phyloP scores from a whole-genome alignment of 2,113 vertebrate genomes.

The Triplophysa dalaica region DNA sequence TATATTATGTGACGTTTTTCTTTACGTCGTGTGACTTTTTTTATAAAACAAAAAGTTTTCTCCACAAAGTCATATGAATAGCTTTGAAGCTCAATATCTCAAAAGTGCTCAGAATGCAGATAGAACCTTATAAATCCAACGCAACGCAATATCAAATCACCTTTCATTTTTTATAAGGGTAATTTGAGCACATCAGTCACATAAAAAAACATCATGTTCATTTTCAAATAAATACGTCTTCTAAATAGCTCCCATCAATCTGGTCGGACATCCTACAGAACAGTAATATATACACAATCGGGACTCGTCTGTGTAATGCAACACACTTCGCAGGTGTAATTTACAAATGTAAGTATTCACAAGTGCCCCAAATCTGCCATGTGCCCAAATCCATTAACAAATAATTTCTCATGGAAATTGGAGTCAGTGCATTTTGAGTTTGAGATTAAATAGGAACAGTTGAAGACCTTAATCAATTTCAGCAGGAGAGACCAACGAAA shows the following conservation, averaged over 20 bases:
- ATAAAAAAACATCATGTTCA: background rate
- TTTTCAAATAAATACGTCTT: background rate
- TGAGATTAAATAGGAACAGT: slow-evolving; percentile 70
- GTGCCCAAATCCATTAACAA: slow-evolving; percentile 46
- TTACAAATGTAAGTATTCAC: slow-evolving; percentile 31
- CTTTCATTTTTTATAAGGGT: background rate
- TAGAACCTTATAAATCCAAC: too few relatives aligned
- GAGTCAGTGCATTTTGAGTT: slow-evolving; percentile 65
- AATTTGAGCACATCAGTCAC: background rate
- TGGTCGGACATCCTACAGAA: background rate
- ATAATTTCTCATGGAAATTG: slow-evolving; percentile 60
- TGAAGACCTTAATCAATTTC: slow-evolving; percentile 69
- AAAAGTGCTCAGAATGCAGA: too few relatives aligned
- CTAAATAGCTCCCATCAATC: background rate
- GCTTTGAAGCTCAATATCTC: too few relatives aligned
- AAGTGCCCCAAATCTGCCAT: slow-evolving; percentile 49
- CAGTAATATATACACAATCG: background rate
- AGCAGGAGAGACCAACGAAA: slow-evolving; percentile 52
- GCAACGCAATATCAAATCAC: too few relatives aligned
- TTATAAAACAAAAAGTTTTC: too few relatives aligned
- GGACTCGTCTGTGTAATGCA: slow-evolving; percentile 17
- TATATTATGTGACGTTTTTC: too few relatives aligned
- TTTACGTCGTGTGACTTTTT: too few relatives aligned
- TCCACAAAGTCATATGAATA: too few relatives aligned
- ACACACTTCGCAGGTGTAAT: slow-evolving; percentile 37